A percentile compares a stretch with the other conserved stretches of the same genome.
These are phyloP conservation scores for Cephus cinctus DNA, from an alignment of 1,140 invertebrate species.

Conservation along the genomic window DNA sequence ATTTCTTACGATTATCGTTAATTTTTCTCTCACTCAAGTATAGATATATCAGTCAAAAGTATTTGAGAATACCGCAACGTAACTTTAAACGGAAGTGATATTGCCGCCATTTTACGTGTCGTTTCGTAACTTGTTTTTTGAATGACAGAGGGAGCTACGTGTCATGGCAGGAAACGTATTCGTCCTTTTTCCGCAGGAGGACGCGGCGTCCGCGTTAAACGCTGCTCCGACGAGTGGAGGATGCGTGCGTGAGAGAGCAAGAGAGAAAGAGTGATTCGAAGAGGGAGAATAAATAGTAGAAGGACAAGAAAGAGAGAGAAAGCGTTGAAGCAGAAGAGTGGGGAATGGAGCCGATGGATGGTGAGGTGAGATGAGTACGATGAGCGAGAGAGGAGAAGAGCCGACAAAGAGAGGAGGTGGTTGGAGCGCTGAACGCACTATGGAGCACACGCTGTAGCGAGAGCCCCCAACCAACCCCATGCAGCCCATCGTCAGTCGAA, in stretches of 20 bases:
- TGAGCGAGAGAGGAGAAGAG: background rate
- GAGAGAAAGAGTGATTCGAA: background rate
- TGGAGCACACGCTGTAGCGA: conserved; percentile 34
- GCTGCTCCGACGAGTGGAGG: background rate
- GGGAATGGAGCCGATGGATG: conserved; percentile 8
- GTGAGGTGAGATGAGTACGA: background rate
- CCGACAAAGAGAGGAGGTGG: conserved; percentile 8
- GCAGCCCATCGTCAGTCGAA: conserved; percentile 37
- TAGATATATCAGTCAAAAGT: no score
- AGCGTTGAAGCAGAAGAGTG: background rate
- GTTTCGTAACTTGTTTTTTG: no score
- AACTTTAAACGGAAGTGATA: no score
- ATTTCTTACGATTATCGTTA: no score
- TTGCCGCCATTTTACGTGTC: no score
- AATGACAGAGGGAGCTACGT: no score
- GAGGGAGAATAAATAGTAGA: background rate
- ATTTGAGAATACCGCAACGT: no score
- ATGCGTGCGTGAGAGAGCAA: background rate
- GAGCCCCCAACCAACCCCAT: conserved; percentile 34
- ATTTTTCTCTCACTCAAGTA: no score
- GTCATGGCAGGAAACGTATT: no score
- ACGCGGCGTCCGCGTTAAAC: background rate
- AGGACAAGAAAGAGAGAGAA: conserved; percentile 5
- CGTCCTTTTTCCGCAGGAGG: background rate
- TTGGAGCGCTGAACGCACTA: conserved; percentile 17